Evolutionary conservation across 1,140 invertebrate species (phyloP).

Genomic region (Cyrtorhinus lividipennis): DNA sequence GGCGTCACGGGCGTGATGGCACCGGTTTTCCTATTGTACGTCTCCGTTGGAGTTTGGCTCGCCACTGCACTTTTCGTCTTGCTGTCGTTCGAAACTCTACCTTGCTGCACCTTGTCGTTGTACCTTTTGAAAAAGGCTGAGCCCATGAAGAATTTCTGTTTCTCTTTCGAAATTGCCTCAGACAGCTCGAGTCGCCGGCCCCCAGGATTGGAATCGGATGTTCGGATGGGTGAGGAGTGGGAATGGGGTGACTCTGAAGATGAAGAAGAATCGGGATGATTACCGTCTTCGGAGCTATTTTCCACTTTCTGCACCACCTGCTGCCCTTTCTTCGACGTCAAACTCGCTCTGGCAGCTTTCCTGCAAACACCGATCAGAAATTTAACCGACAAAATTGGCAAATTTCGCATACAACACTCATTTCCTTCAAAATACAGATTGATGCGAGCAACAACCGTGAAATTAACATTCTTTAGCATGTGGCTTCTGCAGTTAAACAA

Average conservation of each 20-base stretch:
- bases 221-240: slow-evolving; percentile 32
- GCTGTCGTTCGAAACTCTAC: not conserved
- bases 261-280: slow-evolving; percentile 30
- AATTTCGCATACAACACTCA: no score
- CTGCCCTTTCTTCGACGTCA: slow-evolving; percentile 29
- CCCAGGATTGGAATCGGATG: slow-evolving; percentile 29
- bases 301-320: slow-evolving; percentile 32
- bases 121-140: slow-evolving; percentile 45
- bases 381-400: no score
- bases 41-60: slow-evolving; percentile 9
- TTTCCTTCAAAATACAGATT: no score
- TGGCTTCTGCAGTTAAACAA: no score
- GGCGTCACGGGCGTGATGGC: slow-evolving; percentile 23
- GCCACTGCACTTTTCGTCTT: slow-evolving; percentile 9
- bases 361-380: slow-evolving; percentile 25
- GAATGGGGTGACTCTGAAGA: slow-evolving; percentile 30
- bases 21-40: slow-evolving; percentile 15
- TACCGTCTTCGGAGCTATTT: slow-evolving; percentile 41
- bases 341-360: slow-evolving; percentile 28
- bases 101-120: not conserved
- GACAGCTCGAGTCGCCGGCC: slow-evolving; percentile 31
- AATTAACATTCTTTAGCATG: no score
- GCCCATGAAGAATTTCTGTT: slow-evolving; percentile 68
- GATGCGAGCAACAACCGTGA: no score
- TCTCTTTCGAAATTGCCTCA: slow-evolving; percentile 68